These are phyloP conservation scores for Phymanthus crucifer DNA, from an alignment of 92 coral and sea anemone species.

Conservation along the genomic window DNA sequence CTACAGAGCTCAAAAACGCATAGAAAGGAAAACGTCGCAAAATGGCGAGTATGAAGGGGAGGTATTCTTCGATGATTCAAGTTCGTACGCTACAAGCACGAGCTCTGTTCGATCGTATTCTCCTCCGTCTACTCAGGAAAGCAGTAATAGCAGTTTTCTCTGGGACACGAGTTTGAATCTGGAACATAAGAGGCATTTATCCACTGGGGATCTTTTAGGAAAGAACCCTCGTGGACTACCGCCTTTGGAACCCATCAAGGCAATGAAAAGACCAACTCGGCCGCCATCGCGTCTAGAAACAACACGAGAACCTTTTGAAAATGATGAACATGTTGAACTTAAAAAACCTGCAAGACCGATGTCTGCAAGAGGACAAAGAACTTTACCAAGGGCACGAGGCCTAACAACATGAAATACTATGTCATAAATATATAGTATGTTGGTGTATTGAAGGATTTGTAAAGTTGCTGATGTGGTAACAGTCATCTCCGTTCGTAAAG, in stretches of 20 bases:
- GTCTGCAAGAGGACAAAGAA: constrained; percentile 77
- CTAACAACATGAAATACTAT: constrained; percentile 21
- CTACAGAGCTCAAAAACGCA: constrained; percentile 70
- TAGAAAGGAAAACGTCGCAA: constrained; percentile 47
- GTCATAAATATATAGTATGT: not conserved
- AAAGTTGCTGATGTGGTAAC: not conserved
- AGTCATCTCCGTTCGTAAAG: not conserved
- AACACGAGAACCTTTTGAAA: constrained; percentile 39
- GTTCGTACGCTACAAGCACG: constrained; percentile 52
- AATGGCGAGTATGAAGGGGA: constrained; percentile 47
- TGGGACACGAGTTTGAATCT: constrained; percentile 28
- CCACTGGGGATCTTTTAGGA: constrained; percentile 19
- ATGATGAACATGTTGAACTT: constrained; percentile 39
- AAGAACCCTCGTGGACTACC: constrained; percentile 25
- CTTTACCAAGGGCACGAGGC: constrained; percentile 56
- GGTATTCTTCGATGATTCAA: constrained; percentile 51
- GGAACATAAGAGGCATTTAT: not conserved
- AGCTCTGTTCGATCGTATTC: constrained; percentile 55
- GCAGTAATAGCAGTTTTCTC: constrained; percentile 39
- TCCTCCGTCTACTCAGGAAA: constrained; percentile 68
- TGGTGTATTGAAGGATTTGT: not conserved
- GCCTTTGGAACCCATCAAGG: constrained; percentile 36
- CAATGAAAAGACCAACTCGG: constrained; percentile 34
- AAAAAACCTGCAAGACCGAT: constrained; percentile 61
- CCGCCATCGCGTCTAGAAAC: constrained; percentile 63